These are phyloP conservation scores for Crocidura indochinensis DNA, from an alignment of 2,797 vertebrate species.

Conservation along the genomic window DNA sequence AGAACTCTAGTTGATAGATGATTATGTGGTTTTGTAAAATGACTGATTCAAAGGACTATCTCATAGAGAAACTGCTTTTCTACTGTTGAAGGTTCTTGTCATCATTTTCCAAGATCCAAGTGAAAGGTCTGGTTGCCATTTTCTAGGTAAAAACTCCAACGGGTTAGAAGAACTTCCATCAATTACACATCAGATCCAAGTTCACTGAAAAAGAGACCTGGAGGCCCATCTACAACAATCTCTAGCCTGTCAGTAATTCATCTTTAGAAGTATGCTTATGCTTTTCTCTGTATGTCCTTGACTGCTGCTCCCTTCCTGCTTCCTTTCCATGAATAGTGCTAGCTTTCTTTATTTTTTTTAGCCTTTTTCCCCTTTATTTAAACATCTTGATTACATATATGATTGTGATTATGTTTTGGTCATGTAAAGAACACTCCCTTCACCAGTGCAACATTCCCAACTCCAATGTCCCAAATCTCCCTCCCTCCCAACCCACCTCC, in stretches of 20 bases:
- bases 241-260: not conserved
- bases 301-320: not conserved
- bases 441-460: too few species aligned
- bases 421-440: too few species aligned
- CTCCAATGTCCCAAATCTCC: too few species aligned
- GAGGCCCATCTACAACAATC: not conserved
- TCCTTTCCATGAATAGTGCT: not conserved
- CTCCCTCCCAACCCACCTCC: too few species aligned
- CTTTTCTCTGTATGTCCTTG: not conserved
- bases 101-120: not conserved
- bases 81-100: not conserved
- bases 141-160: conserved; percentile 17
- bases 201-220: conserved; percentile 4
- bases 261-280: conserved; percentile 19
- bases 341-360: too few species aligned
- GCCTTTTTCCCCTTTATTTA: too few species aligned
- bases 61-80: not conserved
- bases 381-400: too few species aligned
- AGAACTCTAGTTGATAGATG: not conserved
- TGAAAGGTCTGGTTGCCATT: not conserved
- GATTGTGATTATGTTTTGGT: too few species aligned
- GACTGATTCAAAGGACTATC: not conserved
- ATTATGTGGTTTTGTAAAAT: not conserved
- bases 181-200: not conserved
- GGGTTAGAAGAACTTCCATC: not conserved